Conservation (phyloP, 2,113 vertebrate species). For the Mirounga angustirostris region DNA sequence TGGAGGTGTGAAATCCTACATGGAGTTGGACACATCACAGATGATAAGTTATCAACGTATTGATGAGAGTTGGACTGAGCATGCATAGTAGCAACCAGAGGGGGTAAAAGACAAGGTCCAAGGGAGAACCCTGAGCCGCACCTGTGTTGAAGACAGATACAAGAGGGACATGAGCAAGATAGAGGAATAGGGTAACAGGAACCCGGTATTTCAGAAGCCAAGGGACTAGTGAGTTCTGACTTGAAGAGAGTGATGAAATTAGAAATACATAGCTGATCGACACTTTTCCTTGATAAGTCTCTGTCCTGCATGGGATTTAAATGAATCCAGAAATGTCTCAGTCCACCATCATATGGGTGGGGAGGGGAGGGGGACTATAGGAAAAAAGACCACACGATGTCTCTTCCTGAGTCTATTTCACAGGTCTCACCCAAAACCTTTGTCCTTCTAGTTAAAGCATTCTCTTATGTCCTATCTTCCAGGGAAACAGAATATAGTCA, state of each 20-base stretch:
- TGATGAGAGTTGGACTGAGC: not conserved
- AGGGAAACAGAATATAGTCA: not conserved
- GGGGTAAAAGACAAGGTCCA: not conserved
- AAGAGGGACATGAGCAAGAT: accelerated
- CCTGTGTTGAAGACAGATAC: not conserved
- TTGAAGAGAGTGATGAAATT: not conserved
- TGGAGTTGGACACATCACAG: not conserved
- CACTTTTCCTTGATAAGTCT: not conserved
- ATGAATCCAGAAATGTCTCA: not conserved
- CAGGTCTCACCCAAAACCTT: not conserved
- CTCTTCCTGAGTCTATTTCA: not conserved
- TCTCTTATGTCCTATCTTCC: not conserved
- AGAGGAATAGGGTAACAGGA: no score
- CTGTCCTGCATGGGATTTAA: not conserved
- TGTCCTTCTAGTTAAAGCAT: not conserved
- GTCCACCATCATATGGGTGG: not conserved
- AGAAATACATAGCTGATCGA: not conserved
- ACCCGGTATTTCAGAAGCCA: not conserved
- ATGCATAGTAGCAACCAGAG: not conserved
- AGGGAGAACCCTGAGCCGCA: not conserved
- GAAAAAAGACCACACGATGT: not conserved
- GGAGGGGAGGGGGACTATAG: not conserved
- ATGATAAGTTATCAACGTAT: not conserved
- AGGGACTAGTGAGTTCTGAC: not conserved
- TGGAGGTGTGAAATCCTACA: not conserved